Evolutionary conservation across 2,113 vertebrate genomes (phyloP).

Genomic region (Hyaena hyaena): DNA sequence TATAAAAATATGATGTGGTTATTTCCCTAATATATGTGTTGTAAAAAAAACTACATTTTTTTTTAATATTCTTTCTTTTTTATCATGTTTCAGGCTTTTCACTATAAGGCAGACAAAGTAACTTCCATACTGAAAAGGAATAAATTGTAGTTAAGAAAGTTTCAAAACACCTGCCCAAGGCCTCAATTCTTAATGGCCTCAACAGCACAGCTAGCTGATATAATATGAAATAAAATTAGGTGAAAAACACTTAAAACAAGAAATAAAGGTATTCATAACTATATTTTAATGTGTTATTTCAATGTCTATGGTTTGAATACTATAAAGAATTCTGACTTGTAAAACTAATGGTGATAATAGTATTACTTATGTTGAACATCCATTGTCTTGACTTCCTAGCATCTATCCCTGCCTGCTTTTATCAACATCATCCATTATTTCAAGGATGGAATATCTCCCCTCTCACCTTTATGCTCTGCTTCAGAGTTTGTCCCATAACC

Average conservation of each 20-base stretch:
- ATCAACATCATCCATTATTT: background rate
- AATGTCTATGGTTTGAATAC: background rate
- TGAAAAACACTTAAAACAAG: background rate
- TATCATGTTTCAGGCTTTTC: background rate
- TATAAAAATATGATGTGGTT: background rate
- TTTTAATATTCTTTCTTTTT: background rate
- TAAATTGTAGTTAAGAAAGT: background rate
- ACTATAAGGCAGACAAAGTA: background rate
- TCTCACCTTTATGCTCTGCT: background rate
- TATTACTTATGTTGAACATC: background rate
- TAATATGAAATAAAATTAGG: constrained; percentile 12
- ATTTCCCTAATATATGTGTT: background rate
- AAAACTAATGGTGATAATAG: background rate
- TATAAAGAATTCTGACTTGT: background rate
- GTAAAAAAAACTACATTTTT: background rate
- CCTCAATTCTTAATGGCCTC: background rate
- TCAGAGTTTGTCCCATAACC: background rate
- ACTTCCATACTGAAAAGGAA: background rate
- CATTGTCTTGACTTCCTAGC: background rate
- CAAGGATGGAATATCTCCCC: background rate
- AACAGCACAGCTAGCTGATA: background rate
- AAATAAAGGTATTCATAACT: background rate
- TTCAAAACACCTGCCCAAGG: background rate
- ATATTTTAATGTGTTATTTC: background rate
- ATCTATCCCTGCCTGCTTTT: background rate